Percentiles rank a stretch among this genome's conserved stretches.
These are phyloP conservation scores for Dermatophagoides farinae DNA, from an alignment of 1,140 invertebrate species.

Conservation along the genomic window DNA sequence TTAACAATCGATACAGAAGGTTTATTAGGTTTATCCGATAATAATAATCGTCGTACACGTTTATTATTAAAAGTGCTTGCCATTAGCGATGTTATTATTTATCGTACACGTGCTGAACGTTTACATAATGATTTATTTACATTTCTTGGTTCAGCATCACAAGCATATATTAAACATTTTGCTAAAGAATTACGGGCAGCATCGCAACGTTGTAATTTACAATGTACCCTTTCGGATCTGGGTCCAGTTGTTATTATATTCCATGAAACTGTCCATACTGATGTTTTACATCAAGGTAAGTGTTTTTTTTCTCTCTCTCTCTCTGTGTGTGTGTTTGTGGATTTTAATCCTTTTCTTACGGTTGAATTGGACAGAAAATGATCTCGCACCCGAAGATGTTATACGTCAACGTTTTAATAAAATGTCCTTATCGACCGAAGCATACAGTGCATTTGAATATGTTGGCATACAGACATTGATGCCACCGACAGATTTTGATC, in stretches of 20 bases:
- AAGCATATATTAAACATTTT: conserved; percentile 52
- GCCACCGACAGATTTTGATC: conserved; percentile 34
- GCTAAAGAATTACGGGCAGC: conserved; percentile 37
- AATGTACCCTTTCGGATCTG: conserved; percentile 22
- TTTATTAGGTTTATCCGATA: conserved; percentile 39
- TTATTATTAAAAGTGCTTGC: conserved; percentile 55
- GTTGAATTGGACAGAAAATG: conserved; percentile 24
- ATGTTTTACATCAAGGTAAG: conserved; percentile 20
- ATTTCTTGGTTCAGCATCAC: conserved; percentile 54
- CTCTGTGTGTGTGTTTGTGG: no score
- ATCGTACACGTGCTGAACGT: conserved; percentile 51
- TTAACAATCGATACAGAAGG: conserved; percentile 64
- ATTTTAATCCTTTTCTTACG: conserved; percentile 16
- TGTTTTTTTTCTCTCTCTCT: conserved; percentile 14
- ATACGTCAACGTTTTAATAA: conserved; percentile 39
- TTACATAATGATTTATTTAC: conserved; percentile 55
- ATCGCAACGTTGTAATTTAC: conserved; percentile 31
- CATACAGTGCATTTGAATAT: conserved; percentile 50
- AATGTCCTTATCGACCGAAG: conserved; percentile 40
- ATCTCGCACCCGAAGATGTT: conserved; percentile 42
- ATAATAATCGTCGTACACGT: conserved; percentile 46
- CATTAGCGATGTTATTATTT: conserved; percentile 59
- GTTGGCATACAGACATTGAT: conserved; percentile 37
- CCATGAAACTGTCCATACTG: conserved; percentile 58
- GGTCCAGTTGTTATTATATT: conserved; percentile 56